Evolutionary conservation across 2,113 vertebrate species (phyloP).

Genomic region (Platichthys flesus): DNA sequence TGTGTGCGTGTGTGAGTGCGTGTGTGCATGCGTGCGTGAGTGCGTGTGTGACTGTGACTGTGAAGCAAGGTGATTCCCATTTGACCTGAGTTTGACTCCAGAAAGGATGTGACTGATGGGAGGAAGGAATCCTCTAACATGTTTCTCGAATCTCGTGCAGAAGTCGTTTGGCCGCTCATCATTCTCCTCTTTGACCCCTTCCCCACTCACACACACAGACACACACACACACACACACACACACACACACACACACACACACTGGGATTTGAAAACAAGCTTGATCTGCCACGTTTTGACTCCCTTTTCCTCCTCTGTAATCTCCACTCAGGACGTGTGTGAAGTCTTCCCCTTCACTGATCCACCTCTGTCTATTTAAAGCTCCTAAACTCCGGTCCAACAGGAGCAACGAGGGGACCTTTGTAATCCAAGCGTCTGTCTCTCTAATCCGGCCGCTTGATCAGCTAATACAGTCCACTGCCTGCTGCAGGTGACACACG

Average conservation of each 20-base stretch:
- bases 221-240: not conserved
- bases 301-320: slow-evolving; percentile 18
- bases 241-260: not conserved
- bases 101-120: slow-evolving; percentile 57
- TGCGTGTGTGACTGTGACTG: not conserved
- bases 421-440: slow-evolving; percentile 51
- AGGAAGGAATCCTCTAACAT: slow-evolving; percentile 53
- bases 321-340: slow-evolving; percentile 12
- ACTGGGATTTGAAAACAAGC: slow-evolving; percentile 1
- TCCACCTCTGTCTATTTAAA: slow-evolving; percentile 56
- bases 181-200: slow-evolving; percentile 30
- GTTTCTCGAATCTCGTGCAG: slow-evolving; percentile 30
- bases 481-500: slow-evolving; percentile 22
- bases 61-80: slow-evolving; percentile 11
- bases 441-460: slow-evolving; percentile 55
- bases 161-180: slow-evolving; percentile 31
- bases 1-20: not conserved
- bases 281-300: not conserved
- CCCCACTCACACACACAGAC: no score
- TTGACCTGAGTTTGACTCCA: slow-evolving; percentile 52
- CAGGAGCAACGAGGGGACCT: slow-evolving; percentile 25
- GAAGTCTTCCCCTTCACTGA: slow-evolving; percentile 44
- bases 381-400: slow-evolving; percentile 32
- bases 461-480: slow-evolving; percentile 46
- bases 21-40: not conserved